Evolutionary conservation across 2,113 vertebrate genomes (phyloP).

Genomic region (Gorsachius goisagi): DNA sequence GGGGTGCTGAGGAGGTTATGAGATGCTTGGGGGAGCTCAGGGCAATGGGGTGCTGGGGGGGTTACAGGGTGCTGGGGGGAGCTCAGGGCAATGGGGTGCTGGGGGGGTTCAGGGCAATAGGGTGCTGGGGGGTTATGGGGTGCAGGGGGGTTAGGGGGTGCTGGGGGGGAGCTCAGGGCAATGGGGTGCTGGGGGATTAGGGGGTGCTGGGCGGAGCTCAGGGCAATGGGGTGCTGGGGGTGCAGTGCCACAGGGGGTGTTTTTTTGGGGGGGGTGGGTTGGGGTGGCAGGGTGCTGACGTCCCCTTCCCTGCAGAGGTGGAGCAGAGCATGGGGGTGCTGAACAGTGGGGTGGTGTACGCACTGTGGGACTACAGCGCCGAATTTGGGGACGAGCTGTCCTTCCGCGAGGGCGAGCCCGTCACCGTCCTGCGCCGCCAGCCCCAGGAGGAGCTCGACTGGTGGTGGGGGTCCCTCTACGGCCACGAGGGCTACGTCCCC

Average conservation of each 20-base stretch:
- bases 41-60: no score
- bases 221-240: background rate
- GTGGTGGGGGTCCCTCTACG: slow-evolving; percentile 90
- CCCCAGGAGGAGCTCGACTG: slow-evolving; percentile 77
- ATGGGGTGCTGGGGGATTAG: no score
- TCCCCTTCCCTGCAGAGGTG: slow-evolving; percentile 66
- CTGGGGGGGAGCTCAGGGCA: no score
- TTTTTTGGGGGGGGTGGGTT: no score
- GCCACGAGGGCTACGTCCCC: slow-evolving; percentile 88
- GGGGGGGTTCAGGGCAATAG: background rate
- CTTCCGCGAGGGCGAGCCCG: slow-evolving; percentile 86
- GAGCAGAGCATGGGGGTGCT: slow-evolving; percentile 87
- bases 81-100: no score
- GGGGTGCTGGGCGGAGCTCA: no score
- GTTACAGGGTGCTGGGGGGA: no score
- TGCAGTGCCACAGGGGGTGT: background rate
- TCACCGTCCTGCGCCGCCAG: slow-evolving; percentile 85
- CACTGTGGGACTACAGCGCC: slow-evolving; percentile 86
- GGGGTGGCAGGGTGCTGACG: background rate
- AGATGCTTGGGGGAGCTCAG: no score
- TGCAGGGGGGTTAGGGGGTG: no score
- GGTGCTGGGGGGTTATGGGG: no score
- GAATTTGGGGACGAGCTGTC: slow-evolving; percentile 86
- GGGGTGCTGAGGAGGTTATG: no score
- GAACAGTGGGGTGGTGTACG: slow-evolving; percentile 85